Evolutionary conservation across 2,888 invertebrate genomes (phyloP), one percentile per base, ranked within the genome.

Genomic region (Sepiola atlantica): DNA sequence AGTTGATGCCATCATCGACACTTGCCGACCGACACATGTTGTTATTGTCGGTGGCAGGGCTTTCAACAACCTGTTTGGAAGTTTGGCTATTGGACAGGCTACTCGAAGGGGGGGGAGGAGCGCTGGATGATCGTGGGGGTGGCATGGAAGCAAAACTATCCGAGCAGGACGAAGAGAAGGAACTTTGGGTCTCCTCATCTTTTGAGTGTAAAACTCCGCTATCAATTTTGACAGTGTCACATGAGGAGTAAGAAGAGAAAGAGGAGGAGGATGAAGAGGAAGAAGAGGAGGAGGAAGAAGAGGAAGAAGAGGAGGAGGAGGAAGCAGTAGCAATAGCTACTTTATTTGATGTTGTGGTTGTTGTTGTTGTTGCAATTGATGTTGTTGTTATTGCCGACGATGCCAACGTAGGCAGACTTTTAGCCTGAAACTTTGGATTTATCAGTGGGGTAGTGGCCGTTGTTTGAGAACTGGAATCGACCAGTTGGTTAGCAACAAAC

Each of bases 11-110:
- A 32, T 90, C 90, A 94, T 96, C 96, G 35, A 96, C 96, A 95
- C 96, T 96, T 14, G 96, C 96, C 55, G 96, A 96, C 35, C 96
- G 95, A 21, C 96, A 96, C 28, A 96, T 94, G 54, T 94, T 95
- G 24, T 94, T 45, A 35, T 94, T 95, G 28, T 94, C 55, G 18
- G 90, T n/a, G 94, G 54, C 21, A 45, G 90, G 12, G 54, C 91
- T 21, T 54, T 45, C 55, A 54, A 92, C n/a, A 55, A 91, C 95
- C 95, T 20, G 94, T 95, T 93, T 95, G 95, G n/a, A 94, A 95
- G 28, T 92, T 55, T 45, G 94, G 94, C 45, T 94, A 28, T 55
- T 95, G 95, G 32, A 95, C 94, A 90, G 95, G 94, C 94, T 96
- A 95, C 94, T 95, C 95, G 90, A 4, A 45, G 45, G 45, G 45